A percentile compares a stretch with the other conserved stretches of the same genome.
phyloP scores from a whole-genome alignment of 1,140 invertebrate species.

The Caenorhabditis remanei region DNA sequence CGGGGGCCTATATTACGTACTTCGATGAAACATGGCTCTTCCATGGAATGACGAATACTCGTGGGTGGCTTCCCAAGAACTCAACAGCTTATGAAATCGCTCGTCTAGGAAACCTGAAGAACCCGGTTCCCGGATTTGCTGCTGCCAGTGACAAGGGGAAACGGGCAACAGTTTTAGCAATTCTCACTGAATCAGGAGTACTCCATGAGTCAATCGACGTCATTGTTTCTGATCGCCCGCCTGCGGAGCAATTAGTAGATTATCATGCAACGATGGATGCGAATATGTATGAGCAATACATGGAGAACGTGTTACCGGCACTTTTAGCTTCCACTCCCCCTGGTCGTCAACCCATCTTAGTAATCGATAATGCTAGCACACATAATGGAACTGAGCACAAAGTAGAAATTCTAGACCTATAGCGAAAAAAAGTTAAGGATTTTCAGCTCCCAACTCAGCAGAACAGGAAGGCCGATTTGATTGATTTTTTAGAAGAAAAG shows the following conservation, averaged over 20 bases:
- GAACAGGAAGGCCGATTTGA: too few relatives aligned
- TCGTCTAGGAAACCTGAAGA: neutral
- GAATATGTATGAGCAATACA: neutral
- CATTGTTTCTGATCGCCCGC: neutral
- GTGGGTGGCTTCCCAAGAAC: neutral
- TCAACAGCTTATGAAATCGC: neutral
- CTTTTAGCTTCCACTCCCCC: neutral
- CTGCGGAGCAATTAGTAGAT: neutral
- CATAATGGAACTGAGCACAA: too few relatives aligned
- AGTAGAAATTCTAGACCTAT: too few relatives aligned
- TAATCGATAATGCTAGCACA: neutral
- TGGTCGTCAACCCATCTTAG: neutral
- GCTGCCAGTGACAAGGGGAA: neutral
- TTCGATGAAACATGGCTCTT: neutral
- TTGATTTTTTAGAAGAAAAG: too few relatives aligned
- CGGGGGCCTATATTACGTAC: neutral
- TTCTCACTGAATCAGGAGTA: neutral
- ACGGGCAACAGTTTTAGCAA: neutral
- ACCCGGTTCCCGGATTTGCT: neutral
- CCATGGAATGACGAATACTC: slow-evolving; percentile 5
- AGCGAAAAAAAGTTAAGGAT: too few relatives aligned
- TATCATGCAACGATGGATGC: neutral
- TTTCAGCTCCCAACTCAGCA: too few relatives aligned
- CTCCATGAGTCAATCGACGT: neutral
- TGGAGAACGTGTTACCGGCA: neutral